Percentiles rank a stretch among this genome's conserved stretches.
phyloP scores from a whole-genome alignment of 2,888 invertebrate species.

The Carterocephalus palaemon region DNA sequence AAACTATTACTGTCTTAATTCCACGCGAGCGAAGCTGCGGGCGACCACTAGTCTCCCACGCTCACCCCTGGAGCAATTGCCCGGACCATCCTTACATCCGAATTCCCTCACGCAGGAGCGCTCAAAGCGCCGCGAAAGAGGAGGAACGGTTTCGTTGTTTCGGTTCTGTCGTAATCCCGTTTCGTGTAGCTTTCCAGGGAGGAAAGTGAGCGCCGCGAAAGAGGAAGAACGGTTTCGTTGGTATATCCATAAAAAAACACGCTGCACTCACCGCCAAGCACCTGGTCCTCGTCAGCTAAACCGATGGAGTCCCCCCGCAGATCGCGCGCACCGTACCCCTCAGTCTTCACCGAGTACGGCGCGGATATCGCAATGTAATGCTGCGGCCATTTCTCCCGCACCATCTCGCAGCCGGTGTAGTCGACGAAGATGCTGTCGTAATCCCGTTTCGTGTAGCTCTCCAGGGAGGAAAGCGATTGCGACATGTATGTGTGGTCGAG shows the following conservation, averaged over 20 bases:
- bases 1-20: too few species aligned
- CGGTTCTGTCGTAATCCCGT: conserved; percentile 59
- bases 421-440: conserved; percentile 66
- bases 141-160: too few species aligned
- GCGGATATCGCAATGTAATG: conserved; percentile 44
- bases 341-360: conserved; percentile 46
- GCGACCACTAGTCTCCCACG: too few species aligned
- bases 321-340: conserved; percentile 51
- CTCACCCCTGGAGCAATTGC: too few species aligned
- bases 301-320: conserved; percentile 48
- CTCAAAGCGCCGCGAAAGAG: too few species aligned
- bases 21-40: too few species aligned
- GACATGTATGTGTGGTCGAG: conserved; percentile 68
- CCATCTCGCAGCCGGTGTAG: conserved; percentile 37
- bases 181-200: conserved; percentile 48
- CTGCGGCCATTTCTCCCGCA: conserved; percentile 40
- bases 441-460: conserved; percentile 46
- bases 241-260: too few species aligned
- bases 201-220: too few species aligned
- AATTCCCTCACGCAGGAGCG: too few species aligned
- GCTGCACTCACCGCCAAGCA: conserved; percentile 29
- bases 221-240: too few species aligned
- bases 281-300: conserved; percentile 52
- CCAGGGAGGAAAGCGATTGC: conserved; percentile 56
- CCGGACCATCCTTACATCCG: too few species aligned